A percentile compares a stretch with the other conserved stretches of the same genome.
Evolutionary conservation across 2,113 vertebrate genomes (phyloP).

Genomic region (Capreolus pygargus): DNA sequence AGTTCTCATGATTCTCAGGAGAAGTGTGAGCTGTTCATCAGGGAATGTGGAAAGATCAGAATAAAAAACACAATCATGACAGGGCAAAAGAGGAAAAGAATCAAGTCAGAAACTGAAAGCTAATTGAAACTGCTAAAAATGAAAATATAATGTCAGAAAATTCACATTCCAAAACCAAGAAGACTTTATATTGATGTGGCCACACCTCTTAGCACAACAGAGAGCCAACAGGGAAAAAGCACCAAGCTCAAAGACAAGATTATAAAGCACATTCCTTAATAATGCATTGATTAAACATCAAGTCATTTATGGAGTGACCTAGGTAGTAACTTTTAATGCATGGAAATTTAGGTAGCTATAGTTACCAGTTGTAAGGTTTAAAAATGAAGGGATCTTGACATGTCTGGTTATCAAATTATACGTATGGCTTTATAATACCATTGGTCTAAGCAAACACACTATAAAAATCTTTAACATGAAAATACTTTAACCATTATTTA

Average conservation of each 20-base stretch:
- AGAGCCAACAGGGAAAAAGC: neutral
- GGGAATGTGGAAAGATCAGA: neutral
- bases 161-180: neutral
- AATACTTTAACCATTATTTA: neutral
- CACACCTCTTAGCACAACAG: neutral
- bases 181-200: neutral
- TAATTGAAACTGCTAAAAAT: neutral
- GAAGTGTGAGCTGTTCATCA: neutral
- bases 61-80: neutral
- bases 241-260: neutral
- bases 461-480: neutral
- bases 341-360: neutral
- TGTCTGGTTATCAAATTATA: neutral
- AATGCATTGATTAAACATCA: neutral
- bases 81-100: neutral
- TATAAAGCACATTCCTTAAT: neutral
- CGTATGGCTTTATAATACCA: neutral
- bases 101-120: neutral
- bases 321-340: neutral
- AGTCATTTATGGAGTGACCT: neutral
- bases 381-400: neutral
- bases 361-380: neutral
- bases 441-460: neutral
- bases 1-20: neutral
- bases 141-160: neutral